These are phyloP conservation scores for Ashinkailepas kermadecensis DNA, from an alignment of 2,888 invertebrate species.

Conservation along the genomic window DNA sequence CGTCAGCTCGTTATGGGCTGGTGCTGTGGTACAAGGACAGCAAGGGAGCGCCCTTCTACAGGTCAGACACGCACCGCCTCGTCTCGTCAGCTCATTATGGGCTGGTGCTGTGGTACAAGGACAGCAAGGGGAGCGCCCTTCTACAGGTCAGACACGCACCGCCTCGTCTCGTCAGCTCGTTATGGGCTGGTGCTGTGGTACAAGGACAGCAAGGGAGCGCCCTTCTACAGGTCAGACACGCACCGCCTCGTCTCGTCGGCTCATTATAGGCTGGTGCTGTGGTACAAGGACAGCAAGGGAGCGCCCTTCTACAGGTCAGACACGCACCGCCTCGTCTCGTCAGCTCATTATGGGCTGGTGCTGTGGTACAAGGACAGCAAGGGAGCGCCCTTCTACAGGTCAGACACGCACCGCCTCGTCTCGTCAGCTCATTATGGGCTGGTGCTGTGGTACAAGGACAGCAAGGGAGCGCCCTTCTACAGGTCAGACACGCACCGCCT, in stretches of 20 bases:
- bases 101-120: slow-evolving; percentile 40
- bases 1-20: slow-evolving; percentile 26
- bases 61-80: slow-evolving; percentile 29
- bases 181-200: slow-evolving; percentile 38
- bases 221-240: slow-evolving; percentile 37
- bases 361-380: slow-evolving; percentile 40
- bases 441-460: slow-evolving; percentile 40
- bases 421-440: slow-evolving; percentile 26
- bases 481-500: slow-evolving; percentile 32
- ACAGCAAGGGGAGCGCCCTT: slow-evolving; percentile 39
- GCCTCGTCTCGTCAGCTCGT: too few relatives aligned
- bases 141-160: slow-evolving; percentile 35
- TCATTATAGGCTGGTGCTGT: slow-evolving; percentile 36
- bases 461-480: slow-evolving; percentile 39
- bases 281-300: slow-evolving; percentile 40
- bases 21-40: slow-evolving; percentile 41
- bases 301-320: slow-evolving; percentile 39
- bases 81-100: too few relatives aligned
- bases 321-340: too few relatives aligned
- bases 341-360: slow-evolving; percentile 33
- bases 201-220: slow-evolving; percentile 39
- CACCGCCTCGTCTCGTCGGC: too few relatives aligned
- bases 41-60: slow-evolving; percentile 39
- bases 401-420: background rate
- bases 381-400: slow-evolving; percentile 39